Conservation (phyloP, 2,113 vertebrate genomes). For the Paramisgurnus dabryanus region DNA sequence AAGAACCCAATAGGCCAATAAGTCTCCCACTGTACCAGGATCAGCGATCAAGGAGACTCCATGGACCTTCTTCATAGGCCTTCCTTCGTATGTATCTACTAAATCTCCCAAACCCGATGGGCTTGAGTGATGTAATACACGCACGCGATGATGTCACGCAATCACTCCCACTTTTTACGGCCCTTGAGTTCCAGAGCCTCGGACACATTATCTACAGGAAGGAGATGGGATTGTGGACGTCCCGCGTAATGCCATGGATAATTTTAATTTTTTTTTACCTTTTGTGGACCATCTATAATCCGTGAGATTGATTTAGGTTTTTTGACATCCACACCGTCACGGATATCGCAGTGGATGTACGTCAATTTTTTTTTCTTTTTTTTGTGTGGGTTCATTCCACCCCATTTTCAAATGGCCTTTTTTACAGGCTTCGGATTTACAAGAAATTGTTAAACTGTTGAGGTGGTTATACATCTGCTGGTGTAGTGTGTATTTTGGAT, state of each 20-base stretch:
- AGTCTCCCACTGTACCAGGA: slow-evolving; percentile 16
- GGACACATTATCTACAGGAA: background rate
- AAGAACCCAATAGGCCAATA: background rate
- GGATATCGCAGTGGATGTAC: slow-evolving; percentile 60
- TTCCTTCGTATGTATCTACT: slow-evolving; percentile 23
- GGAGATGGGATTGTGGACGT: slow-evolving; percentile 13
- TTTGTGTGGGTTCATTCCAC: slow-evolving; percentile 70
- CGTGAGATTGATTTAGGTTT: slow-evolving; percentile 71
- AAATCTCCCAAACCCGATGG: background rate
- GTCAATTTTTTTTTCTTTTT: slow-evolving; percentile 66
- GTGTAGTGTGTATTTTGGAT: slow-evolving; percentile 75
- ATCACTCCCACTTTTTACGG: background rate
- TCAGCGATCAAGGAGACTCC: slow-evolving; percentile 10
- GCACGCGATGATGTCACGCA: slow-evolving; percentile 12
- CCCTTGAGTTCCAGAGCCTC: background rate
- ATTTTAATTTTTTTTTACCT: slow-evolving; percentile 42
- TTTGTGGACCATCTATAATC: slow-evolving; percentile 37
- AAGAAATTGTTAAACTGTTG: slow-evolving; percentile 72
- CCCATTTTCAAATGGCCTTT: slow-evolving; percentile 73
- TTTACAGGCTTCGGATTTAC: slow-evolving; percentile 65
- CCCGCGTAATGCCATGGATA: slow-evolving; percentile 50
- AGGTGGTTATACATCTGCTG: slow-evolving; percentile 84
- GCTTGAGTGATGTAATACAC: slow-evolving; percentile 28
- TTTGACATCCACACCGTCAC: slow-evolving; percentile 70
- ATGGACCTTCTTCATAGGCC: slow-evolving; percentile 26